Base-by-base conservation (phyloP, 2,797 vertebrate species). In the Melanotaenia maccullochi region DNA sequence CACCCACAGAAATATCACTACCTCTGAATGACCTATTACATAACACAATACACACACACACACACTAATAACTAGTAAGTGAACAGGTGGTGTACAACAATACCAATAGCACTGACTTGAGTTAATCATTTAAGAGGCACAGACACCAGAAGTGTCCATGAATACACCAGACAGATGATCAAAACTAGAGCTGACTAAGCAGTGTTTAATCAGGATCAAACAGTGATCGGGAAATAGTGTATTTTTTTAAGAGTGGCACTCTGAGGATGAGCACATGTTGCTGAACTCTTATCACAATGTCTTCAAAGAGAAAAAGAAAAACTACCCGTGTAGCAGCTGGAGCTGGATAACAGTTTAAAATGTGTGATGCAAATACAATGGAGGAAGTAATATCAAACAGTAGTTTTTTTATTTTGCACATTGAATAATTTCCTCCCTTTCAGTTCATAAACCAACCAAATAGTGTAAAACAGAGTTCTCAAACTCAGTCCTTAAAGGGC, bases 21-120 rank as follows among this genome's bases (percentile, higher is more conserved):
- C 64, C 73, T 59, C 61, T 22, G 13, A 40, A 16, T 73, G 49
- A 84, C 68, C 68, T 22, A 1, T 75, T 73, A 73, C 35, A 68
- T 52, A 75, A 79, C 1, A 32, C 18, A 18, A 30, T 24, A 5
- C 68, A 62, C 7, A 68, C 61, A 6, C 68, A 62, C 7, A 68
- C 61, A 66, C 65, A 68, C 22, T 24, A 2, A 12, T 22, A 65
- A 65, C 42, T 30, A 78, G 38, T 63, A 78, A 81, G 57, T 68
- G 35, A 84, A 71, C 75, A 82, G 68, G 75, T 88, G 76, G 58
- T 65, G 82, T 65, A 35, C 38, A 60, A 60, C 59, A 73, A 55
- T 14, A 33, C 24, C n/a, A 24, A 4, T 63, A 28, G 60, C 36
- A 30, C n/a, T 25, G 60, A 54, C 24, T 38, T 11, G 20, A 40